Percentiles rank a stretch among this genome's conserved stretches.
These are phyloP conservation scores for Lasioglossum pauxillum DNA, from an alignment of 2,888 invertebrate species.

Conservation along the genomic window DNA sequence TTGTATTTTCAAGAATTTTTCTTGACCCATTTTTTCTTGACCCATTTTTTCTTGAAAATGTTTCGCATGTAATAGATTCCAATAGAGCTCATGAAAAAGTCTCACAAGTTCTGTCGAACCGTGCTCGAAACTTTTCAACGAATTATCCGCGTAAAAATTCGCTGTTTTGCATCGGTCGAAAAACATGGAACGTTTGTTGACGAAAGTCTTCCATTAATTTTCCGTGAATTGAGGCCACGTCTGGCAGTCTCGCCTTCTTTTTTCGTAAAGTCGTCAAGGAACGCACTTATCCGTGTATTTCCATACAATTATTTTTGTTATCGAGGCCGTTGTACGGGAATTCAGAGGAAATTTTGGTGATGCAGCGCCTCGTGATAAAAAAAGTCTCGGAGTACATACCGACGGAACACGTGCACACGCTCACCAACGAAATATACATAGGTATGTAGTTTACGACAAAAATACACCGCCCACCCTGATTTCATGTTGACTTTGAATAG, in stretches of 20 bases:
- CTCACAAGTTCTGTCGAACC: not conserved
- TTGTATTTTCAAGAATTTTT: not conserved
- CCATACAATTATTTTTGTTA: conserved; percentile 70
- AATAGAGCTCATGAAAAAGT: not conserved
- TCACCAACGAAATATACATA: conserved; percentile 21
- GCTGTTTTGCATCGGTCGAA: conserved; percentile 3
- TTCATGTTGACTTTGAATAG: not conserved
- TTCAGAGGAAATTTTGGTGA: conserved; percentile 54
- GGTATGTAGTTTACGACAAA: conserved; percentile 1
- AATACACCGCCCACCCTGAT: not conserved
- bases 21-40: not conserved
- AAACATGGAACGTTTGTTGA: conserved; percentile 51
- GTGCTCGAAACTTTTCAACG: not conserved
- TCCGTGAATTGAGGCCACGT: conserved; percentile 67
- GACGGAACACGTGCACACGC: conserved; percentile 11
- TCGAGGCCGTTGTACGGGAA: conserved; percentile 58
- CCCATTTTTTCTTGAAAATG: not conserved
- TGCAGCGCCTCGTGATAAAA: conserved; percentile 42
- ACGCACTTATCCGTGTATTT: conserved; percentile 46
- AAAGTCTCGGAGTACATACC: conserved; percentile 21
- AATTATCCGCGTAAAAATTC: not conserved
- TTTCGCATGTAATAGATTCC: not conserved
- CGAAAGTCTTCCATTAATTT: conserved; percentile 58
- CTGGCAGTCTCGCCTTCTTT: conserved; percentile 54
- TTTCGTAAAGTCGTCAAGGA: conserved; percentile 31